Evolutionary conservation across 2,888 invertebrate genomes (phyloP), one percentile per base, ranked within the genome.

Genomic region (Platycheirus rosarum): DNA sequence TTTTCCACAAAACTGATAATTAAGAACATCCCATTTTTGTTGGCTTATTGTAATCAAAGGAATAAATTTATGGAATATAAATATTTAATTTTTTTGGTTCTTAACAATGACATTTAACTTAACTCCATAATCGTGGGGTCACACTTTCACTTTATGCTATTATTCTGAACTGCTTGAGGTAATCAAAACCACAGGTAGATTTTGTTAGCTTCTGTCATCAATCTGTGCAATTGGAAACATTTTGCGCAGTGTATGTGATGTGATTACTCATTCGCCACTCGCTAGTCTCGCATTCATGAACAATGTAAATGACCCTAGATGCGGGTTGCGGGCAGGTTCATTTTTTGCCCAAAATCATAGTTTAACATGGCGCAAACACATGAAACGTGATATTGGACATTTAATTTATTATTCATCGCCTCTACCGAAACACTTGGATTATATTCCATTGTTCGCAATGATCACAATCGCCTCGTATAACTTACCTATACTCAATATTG

Each of bases 381-480:
- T 35, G 55, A 23, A 68, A 60, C 44, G 8, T 51, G 37, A 65
- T 51, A 32, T 16, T n/a, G 16, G 14, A 1, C 40, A n/a, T 11
- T 51, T 2, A 4, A 1, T 11, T 3, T 65, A 37, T 75, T 75
- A 51, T 49, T 69, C 69, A 69, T 69, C 42, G 65, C 6, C 40
- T 37, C 26, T 42, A 60, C 16, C 42, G 57, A 66, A 66, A 79
- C 42, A 74, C 35, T 69, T 73, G 26, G 46, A 51, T 32, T 55
- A 16, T 48, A 14, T 53, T 69, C 14, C 60, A 71, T 80, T 80
- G 70, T 76, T 80, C 62, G 13, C 9, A 57, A 40, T n/a, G n/a
- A n/a, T 26, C 11, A 6, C 20, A 57, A 23, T 57, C 26, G 5
- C 11, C 29, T 9, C 53, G 37, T 68, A 51, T 2, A 23, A 18